Evolutionary conservation across 2,113 vertebrate species (phyloP).

Genomic region (Microtus pennsylvanicus): DNA sequence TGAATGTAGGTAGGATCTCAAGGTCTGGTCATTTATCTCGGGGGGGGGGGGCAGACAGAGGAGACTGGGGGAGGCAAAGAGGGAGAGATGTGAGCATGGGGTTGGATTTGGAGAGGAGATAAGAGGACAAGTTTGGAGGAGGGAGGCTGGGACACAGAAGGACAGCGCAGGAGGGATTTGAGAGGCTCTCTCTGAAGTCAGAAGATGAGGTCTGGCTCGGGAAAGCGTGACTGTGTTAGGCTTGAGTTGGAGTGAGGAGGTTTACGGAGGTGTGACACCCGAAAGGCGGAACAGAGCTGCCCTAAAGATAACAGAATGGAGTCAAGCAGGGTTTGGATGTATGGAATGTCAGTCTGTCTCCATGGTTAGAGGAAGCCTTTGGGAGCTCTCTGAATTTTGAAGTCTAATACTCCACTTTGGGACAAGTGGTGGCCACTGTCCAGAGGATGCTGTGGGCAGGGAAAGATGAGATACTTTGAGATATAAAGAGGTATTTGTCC

Average conservation of each 20-base stretch:
- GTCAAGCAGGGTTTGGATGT: neutral
- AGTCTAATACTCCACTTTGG: neutral
- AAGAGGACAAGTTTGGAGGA: neutral
- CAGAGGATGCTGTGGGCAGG: neutral
- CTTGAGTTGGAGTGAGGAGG: neutral
- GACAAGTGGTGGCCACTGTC: neutral
- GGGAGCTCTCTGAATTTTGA: neutral
- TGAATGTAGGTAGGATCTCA: neutral
- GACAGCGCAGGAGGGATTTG: neutral
- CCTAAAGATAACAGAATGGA: neutral
- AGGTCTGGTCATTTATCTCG: neutral
- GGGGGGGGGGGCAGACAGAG: neutral
- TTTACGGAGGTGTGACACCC: neutral
- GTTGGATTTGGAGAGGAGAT: too few relatives aligned
- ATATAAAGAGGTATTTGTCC: neutral
- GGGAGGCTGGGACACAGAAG: neutral
- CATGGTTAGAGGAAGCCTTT: too few relatives aligned
- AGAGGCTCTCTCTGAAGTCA: neutral
- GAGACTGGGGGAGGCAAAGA: neutral
- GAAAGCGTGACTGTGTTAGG: neutral
- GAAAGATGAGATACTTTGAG: neutral
- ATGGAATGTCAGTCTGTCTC: too few relatives aligned
- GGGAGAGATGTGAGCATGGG: neutral
- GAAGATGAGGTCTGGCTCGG: neutral
- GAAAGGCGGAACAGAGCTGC: neutral